These are phyloP conservation scores for Dermatemys mawii DNA, from an alignment of 2,113 vertebrate genomes.

Conservation along the genomic window DNA sequence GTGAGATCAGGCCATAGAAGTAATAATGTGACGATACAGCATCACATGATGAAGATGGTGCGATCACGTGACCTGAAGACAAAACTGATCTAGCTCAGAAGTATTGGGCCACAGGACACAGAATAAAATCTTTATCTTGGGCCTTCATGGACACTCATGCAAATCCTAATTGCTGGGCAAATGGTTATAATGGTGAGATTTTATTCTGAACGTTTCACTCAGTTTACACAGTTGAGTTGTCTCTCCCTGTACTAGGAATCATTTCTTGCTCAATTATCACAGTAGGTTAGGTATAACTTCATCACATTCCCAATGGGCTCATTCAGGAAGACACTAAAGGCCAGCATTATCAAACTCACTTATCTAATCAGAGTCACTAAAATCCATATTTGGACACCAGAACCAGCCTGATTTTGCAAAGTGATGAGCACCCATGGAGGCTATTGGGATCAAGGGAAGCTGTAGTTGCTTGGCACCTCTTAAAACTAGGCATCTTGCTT, in stretches of 20 bases:
- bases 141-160: accelerated
- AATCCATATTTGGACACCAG: neutral
- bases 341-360: neutral
- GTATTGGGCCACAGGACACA: neutral
- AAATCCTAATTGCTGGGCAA: neutral
- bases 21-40: neutral
- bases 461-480: neutral
- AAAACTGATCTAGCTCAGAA: neutral
- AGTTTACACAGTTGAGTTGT: neutral
- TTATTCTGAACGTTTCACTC: neutral
- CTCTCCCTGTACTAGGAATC: neutral
- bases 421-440: neutral
- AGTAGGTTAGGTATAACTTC: neutral
- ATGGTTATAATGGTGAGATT: neutral
- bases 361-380: neutral
- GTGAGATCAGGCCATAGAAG: neutral
- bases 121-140: neutral
- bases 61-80: neutral
- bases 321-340: neutral
- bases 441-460: neutral
- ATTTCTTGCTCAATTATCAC: neutral
- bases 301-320: neutral
- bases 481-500: neutral
- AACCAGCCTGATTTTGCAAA: neutral
- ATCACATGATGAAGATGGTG: neutral